Evolutionary conservation across 2,797 vertebrate genomes (phyloP).

Genomic region (Schizopygopsis malacanthus): DNA sequence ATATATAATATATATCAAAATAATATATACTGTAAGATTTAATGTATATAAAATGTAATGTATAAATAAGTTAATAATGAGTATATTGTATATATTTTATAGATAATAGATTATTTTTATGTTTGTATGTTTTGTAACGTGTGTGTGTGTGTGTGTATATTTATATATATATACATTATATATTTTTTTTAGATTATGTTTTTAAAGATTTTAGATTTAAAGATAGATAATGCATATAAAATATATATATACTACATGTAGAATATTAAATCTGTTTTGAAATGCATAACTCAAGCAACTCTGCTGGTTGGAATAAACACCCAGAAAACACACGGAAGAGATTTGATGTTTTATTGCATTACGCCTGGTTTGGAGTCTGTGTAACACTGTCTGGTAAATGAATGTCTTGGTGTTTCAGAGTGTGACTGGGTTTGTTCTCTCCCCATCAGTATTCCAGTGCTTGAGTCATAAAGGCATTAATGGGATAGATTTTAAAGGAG

Average conservation of each 20-base stretch:
- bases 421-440: slow-evolving; percentile 20
- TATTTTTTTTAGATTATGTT: too few relatives aligned
- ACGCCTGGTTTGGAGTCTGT: neutral
- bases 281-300: neutral
- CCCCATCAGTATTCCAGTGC: slow-evolving; percentile 80
- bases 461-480: slow-evolving; percentile 92
- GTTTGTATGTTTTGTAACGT: too few relatives aligned
- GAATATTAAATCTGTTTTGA: neutral
- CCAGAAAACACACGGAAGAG: neutral
- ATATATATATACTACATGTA: neutral
- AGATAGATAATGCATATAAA: neutral
- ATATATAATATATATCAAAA: too few relatives aligned
- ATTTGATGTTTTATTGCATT: neutral
- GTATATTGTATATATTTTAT: too few relatives aligned
- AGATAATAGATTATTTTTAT: too few relatives aligned
- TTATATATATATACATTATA: too few relatives aligned
- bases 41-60: too few relatives aligned
- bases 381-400: neutral
- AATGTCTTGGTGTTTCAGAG: neutral
- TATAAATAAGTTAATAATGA: too few relatives aligned
- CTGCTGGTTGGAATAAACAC: neutral
- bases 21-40: too few relatives aligned
- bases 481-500: slow-evolving; percentile 97
- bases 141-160: too few relatives aligned
- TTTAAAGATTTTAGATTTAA: too few relatives aligned